Base-by-base conservation (phyloP, 2,888 invertebrate species). In the Epistrophe grossulariae region DNA sequence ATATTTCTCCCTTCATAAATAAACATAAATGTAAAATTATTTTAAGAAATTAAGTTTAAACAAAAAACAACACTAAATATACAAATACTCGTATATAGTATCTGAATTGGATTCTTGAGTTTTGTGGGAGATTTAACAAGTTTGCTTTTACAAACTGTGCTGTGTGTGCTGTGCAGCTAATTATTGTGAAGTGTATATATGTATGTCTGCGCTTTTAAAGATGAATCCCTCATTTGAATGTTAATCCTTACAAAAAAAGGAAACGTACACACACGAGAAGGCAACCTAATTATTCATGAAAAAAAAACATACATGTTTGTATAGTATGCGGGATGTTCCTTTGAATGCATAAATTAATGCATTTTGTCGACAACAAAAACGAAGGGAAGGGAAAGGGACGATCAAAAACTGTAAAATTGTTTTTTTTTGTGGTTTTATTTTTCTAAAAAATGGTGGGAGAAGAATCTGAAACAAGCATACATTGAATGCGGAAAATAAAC, bases 231-330 rank as follows among this genome's bases (percentile, higher is more conserved):
- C 24, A 62, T 62, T 40, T 40, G 28, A 59, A 28, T 60, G 17
- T 31, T 60, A 70, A 70, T 78, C 38, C 19, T 73, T 43, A 66
- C 66, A 68, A 66, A 50, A 68, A 66, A 50, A 40, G 7, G 8
- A 40, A 50, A 43, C 28, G 24, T 2, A 13, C 68, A 35, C 62
- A 35, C 55, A 62, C 43, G 28, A 74, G 50, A 52, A 45, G 45
- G 62, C 24, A 38, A 70, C 52, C 55, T 62, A 81, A 81, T 81
- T 76, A 81, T 81, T 81, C 62, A 81, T 57, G 24, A 24, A 24
- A 24, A 24, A 24, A 45, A 76, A 81, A 55, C 62, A 48, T 35
- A n/a, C 35, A 62, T 68, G 48, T 45, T 0, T 50, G 19, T 24
- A 24, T 24, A 17, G 19, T 24, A 24, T 24, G 24, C 19, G 15